Evolutionary conservation across 2,888 invertebrate genomes (phyloP), one percentile per base, ranked within the genome.

Genomic region (Leucania comma): DNA sequence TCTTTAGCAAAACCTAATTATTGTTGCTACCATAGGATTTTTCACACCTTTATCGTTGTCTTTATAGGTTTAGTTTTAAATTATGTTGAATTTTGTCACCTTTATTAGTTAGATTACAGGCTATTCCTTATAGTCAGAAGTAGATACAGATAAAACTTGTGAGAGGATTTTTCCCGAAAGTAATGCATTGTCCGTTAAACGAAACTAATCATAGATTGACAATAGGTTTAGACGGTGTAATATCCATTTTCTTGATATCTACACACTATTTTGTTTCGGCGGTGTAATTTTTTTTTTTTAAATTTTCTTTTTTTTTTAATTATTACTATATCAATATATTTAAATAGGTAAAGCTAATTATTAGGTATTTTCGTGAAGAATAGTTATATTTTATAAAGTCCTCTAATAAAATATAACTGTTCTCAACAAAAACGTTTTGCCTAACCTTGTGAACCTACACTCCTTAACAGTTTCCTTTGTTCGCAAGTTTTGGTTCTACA

Each of bases 1-100:
- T 78, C 78, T 70, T 68, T 63, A 50, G 29, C 26, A 62, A 68
- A 80, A 53, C 10, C 51, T 62, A 67, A 62, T 61, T 42, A 42
- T 22, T 24, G 59, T 66, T 66, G 42, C 4, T 38, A 12, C 61
- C 65, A 29, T 20, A 17, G 12, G 24, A 72, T 29, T 72, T 51
- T 72, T 70, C 67, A 62, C 68, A 72, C 57, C 53, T 75, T 26
- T 54, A 59, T 10, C 10, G 53, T 29, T n/a, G 32, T 42, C 14
- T 42, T 53, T 48, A 26, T 56, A n/a, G 35, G 29, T 58, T 29
- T 29, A 29, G 4, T 29, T 38, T 58, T 2, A 42, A 56, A 10
- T 17, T 8, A 53, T 8, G 2, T 26, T 8, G 14, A 20, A 4
- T 64, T 62, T 3, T 35, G 3, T 4, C 10, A 2, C n/a, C 0